phyloP scores from a whole-genome alignment of 2,113 vertebrate genomes.

The Pampusana beccarii region DNA sequence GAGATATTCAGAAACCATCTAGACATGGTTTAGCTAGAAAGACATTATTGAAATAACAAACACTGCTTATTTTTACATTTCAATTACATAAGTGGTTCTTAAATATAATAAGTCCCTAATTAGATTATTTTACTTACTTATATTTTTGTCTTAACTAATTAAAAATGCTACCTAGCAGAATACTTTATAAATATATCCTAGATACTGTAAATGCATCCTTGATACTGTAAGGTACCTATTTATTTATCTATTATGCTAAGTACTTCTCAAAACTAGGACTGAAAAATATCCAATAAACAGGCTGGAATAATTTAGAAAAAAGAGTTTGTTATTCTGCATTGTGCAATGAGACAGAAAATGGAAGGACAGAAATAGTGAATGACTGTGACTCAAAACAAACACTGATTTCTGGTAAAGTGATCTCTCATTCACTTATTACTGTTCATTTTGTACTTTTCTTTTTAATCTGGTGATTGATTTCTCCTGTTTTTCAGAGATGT shows the following conservation, averaged over 20 bases:
- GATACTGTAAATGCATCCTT: not conserved
- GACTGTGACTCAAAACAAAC: not conserved
- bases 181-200: not conserved
- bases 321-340: not conserved
- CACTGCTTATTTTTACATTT: not conserved
- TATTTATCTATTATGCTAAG: not conserved
- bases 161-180: not conserved
- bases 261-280: not conserved
- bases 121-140: not conserved
- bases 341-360: not conserved
- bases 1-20: not conserved
- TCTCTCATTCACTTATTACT: not conserved
- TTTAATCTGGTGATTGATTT: not conserved
- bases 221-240: not conserved
- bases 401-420: not conserved
- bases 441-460: not conserved
- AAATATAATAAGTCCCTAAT: not conserved
- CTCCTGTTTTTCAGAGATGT: not conserved
- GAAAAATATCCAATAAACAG: not conserved
- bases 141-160: not conserved
- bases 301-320: not conserved
- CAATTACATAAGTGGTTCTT: not conserved
- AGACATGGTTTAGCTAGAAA: too few relatives aligned
- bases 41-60: not conserved
- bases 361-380: not conserved